These are phyloP conservation scores for Rhopalosiphum nymphaeae DNA, from an alignment of 2,888 invertebrate genomes.

Conservation along the genomic window DNA sequence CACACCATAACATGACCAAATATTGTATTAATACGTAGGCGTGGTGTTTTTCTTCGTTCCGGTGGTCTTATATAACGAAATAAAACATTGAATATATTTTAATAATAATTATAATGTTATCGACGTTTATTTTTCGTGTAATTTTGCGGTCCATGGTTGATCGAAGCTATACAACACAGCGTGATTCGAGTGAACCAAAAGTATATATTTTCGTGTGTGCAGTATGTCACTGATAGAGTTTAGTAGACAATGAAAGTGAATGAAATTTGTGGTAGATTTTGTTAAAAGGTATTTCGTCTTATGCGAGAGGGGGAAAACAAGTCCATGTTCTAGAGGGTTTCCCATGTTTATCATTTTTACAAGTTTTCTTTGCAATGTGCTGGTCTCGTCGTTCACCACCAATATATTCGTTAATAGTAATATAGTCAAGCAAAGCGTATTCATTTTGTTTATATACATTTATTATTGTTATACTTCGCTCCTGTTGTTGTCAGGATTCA, in stretches of 20 bases:
- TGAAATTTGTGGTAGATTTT: not conserved
- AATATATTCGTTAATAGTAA: not conserved
- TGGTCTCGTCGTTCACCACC: not conserved
- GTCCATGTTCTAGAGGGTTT: not conserved
- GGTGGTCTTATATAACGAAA: not conserved
- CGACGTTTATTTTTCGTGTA: not conserved
- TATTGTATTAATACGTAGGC: not conserved
- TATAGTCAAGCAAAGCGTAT: not conserved
- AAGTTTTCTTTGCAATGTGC: not conserved
- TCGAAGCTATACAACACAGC: not conserved
- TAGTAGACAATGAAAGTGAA: not conserved
- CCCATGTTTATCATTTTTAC: no score
- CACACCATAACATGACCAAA: not conserved
- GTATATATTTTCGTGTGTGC: not conserved
- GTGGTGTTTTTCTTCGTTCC: not conserved
- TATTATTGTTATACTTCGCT: constrained; percentile 8
- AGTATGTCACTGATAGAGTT: not conserved
- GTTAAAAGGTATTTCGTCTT: not conserved
- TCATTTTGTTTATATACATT: not conserved
- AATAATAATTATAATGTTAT: not conserved
- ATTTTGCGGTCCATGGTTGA: not conserved
- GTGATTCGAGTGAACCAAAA: not conserved
- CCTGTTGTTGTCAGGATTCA: constrained; percentile 17
- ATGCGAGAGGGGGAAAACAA: not conserved
- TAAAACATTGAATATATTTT: not conserved